Evolutionary conservation across 1,140 invertebrate species (phyloP), one percentile per base, ranked within the genome.

Genomic region (Rhagoletis zephyria): DNA sequence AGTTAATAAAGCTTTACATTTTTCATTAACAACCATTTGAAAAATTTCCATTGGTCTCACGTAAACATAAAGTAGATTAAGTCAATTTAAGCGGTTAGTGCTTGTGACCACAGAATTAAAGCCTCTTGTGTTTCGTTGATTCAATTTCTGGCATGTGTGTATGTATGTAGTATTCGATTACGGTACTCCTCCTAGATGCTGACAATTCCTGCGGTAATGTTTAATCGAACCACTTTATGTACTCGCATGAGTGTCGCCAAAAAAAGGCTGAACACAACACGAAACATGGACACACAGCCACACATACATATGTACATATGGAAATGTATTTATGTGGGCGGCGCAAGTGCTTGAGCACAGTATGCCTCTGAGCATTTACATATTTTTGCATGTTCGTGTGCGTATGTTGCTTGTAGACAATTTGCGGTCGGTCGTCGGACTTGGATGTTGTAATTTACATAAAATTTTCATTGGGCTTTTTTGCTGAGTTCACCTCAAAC

Each of bases 401-500:
- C 2, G 5, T 7, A n/a, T 81, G 40, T 16, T 14, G 61, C 16
- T 7, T 81, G 74, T 81, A 56, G 74, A 56, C 74, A 81, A 45
- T 81, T 81, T 81, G 74, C 48, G 74, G 74, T 30, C 74, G 48
- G 74, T 51, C 74, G 12, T 51, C 74, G 12, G 48, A 81, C 74
- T 56, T 81, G 74, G 30, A 81, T 81, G 74, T 81, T 81, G 74
- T 81, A 81, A 81, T 81, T 81, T 81, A 56, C 74, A 81, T 81
- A 81, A 81, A 81, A 56, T 81, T 51, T 81, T 81, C 74, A 81
- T 81, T 81, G 74, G 19, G 74, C 19, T 48, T 81, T 81, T 81
- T 81, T 81, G 74, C 0, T 30, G 3, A 48, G 9, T 42, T 56
- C 16, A 19, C 74, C 14, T 3, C 4, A 30, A 30, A 30, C 30